These are phyloP conservation scores for Sinonovacula constricta DNA, from an alignment of 1,140 invertebrate genomes.

Conservation along the genomic window DNA sequence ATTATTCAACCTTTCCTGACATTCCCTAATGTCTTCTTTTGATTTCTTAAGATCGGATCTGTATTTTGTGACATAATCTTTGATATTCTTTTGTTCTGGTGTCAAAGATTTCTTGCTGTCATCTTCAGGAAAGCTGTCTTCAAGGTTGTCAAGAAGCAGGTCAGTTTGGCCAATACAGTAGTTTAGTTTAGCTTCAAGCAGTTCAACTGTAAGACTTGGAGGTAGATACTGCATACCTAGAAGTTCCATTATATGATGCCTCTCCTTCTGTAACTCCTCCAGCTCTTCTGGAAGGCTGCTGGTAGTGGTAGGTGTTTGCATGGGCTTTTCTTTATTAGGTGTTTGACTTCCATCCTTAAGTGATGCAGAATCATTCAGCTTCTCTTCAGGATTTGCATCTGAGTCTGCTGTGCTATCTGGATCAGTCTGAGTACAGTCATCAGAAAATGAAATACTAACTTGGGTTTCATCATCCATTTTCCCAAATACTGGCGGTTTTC, in stretches of 20 bases:
- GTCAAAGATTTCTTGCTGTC: conserved; percentile 6
- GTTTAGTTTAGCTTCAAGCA: conserved; percentile 67
- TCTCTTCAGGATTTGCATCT: not conserved
- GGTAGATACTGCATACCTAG: conserved; percentile 57
- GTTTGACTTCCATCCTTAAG: not conserved
- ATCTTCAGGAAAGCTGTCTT: conserved; percentile 47
- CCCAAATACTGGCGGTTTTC: not conserved
- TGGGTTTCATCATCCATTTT: conserved; percentile 43
- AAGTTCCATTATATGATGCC: conserved; percentile 59
- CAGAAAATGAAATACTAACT: conserved; percentile 42
- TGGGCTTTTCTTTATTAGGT: not conserved
- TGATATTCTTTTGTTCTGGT: conserved; percentile 17
- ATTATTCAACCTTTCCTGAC: conserved; percentile 37
- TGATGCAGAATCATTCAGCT: not conserved
- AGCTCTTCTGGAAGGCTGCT: conserved; percentile 10
- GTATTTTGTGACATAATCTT: conserved; percentile 47
- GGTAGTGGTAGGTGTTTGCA: not conserved
- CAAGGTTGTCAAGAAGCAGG: conserved; percentile 57
- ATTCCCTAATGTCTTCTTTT: conserved; percentile 53
- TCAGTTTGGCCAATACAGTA: conserved; percentile 69
- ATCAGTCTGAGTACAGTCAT: conserved; percentile 43
- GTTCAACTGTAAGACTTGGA: conserved; percentile 61
- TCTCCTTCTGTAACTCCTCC: conserved; percentile 33
- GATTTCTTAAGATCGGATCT: conserved; percentile 51
- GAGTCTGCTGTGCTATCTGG: not conserved